A percentile compares a stretch with the other conserved stretches of the same genome.
phyloP scores from a whole-genome alignment of 2,797 vertebrate species.

The Gastrophryne carolinensis region DNA sequence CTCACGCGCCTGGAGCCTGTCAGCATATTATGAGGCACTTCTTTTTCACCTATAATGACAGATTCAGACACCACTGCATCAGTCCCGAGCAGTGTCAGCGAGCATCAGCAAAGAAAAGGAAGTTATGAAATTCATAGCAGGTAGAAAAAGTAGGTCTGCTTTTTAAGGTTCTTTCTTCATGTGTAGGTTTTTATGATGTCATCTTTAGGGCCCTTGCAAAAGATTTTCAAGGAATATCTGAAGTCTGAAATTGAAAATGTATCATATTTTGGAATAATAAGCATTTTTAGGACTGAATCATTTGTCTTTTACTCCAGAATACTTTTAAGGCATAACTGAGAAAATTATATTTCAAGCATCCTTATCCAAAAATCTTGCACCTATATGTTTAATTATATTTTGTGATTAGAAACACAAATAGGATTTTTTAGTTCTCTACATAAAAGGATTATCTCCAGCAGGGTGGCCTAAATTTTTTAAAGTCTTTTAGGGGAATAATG shows the following conservation, averaged over 20 bases:
- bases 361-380: slow-evolving; percentile 29
- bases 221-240: not conserved
- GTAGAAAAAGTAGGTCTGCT: too few relatives aligned
- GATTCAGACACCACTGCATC: too few relatives aligned
- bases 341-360: slow-evolving; percentile 25
- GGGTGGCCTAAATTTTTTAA: slow-evolving; percentile 24
- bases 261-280: not conserved
- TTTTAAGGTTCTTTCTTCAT: too few relatives aligned
- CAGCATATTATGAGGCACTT: too few relatives aligned
- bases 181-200: too few relatives aligned
- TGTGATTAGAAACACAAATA: slow-evolving; percentile 17
- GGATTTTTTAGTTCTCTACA: slow-evolving; percentile 25
- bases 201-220: too few relatives aligned
- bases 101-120: too few relatives aligned
- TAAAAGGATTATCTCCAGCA: slow-evolving; percentile 6
- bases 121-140: too few relatives aligned
- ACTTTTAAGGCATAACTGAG: slow-evolving; percentile 7
- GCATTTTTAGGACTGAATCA: not conserved
- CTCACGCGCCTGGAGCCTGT: too few relatives aligned
- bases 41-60: too few relatives aligned
- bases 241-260: not conserved
- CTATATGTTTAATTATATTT: slow-evolving; percentile 23
- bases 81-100: too few relatives aligned
- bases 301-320: slow-evolving; percentile 10
- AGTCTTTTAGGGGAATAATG: not conserved